Evolutionary conservation across 2,113 vertebrate genomes (phyloP), one percentile per base, ranked within the genome.

Genomic region (Ciconia boyciana): DNA sequence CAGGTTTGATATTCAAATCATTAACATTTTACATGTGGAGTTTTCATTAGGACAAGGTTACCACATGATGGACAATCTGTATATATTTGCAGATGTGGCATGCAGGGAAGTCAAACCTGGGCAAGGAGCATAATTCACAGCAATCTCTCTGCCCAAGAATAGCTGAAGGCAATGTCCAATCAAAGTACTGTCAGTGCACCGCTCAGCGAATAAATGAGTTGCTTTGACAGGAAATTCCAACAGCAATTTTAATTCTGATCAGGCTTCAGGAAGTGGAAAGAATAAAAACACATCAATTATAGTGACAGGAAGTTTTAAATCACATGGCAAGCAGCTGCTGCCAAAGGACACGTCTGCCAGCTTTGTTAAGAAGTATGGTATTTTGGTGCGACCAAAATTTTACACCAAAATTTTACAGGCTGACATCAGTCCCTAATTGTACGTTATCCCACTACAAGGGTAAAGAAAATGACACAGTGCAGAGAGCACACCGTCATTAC

Each of bases 181-280:
- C 98, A 98, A 98, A 98, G 97, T 89, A 95, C 94, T 98, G 98
- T 97, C 97, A 98, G 96, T 96, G 94, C 95, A 97, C 97, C 89
- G 96, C 98, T 98, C 97, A 93, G 98, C 96, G 97, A 98, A 99
- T 98, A 99, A 99, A 99, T 98, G 98, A 98, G 98, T 98, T 98
- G 98, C 99, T 98, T 98, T 99, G 99, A 99, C 99, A 99, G 99
- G 99, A 99, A 99, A 99, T 99, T 99, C 99, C 99, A 99, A 98
- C 97, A 97, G 98, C 98, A 98, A 98, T 99, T 99, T 99, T 98
- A 98, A 99, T 99, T 99, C 98, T 98, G 99, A 99, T 99, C 99
- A 99, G 99, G 98, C 98, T 99, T 98, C 98, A 98, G 98, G 99
- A 99, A 99, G 98, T 98, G 98, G 98, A 98, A 98, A 98, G 98